Conservation (phyloP, 2,797 vertebrate genomes). For the Sebastes variabilis region DNA sequence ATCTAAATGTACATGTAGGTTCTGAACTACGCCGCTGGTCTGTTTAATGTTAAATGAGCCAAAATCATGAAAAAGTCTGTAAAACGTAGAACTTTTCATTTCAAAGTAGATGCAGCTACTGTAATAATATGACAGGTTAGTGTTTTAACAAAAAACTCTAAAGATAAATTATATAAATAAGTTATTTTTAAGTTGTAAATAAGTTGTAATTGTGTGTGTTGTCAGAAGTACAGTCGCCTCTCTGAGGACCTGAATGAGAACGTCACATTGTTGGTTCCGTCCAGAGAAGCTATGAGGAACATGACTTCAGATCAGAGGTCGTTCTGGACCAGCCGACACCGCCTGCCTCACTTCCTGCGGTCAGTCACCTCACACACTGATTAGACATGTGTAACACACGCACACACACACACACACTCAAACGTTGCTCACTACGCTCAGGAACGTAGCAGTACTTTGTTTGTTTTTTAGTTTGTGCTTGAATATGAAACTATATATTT, state of each 20-base stretch:
- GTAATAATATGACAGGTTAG: not conserved
- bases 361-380: slow-evolving; percentile 56
- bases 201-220: not conserved
- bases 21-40: not conserved
- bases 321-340: slow-evolving; percentile 84
- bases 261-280: slow-evolving; percentile 88
- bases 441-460: not conserved
- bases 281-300: slow-evolving; percentile 72
- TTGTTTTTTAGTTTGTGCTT: not conserved
- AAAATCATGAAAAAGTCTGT: not conserved
- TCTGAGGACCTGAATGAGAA: slow-evolving; percentile 73
- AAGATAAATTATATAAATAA: not conserved
- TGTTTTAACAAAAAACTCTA: not conserved
- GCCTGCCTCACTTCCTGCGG: slow-evolving; percentile 83
- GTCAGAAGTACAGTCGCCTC: slow-evolving; percentile 24
- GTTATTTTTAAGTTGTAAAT: not conserved
- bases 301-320: slow-evolving; percentile 60
- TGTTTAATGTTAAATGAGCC: not conserved
- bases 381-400: not conserved
- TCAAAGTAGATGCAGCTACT: not conserved
- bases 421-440: not conserved
- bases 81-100: not conserved
- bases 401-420: not conserved
- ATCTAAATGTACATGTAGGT: not conserved
- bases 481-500: not conserved